Percentiles rank a stretch among this genome's conserved stretches.
phyloP scores from a whole-genome alignment of 1,140 invertebrate species.

The Lineus longissimus region DNA sequence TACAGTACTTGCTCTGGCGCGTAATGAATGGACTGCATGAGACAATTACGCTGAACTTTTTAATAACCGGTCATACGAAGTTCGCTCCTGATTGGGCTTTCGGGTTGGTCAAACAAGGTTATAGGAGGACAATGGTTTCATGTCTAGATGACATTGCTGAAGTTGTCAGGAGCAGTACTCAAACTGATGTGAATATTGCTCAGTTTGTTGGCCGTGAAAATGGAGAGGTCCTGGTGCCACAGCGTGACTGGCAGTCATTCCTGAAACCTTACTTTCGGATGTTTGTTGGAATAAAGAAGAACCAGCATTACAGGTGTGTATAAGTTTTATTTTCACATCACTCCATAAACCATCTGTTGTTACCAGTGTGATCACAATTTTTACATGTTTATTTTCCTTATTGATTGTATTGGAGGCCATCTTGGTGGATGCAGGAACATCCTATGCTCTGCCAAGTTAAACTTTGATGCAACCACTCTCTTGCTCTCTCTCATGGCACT shows the following conservation, averaged over 20 bases:
- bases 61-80: slow-evolving; percentile 30
- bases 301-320: slow-evolving; percentile 12
- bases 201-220: slow-evolving; percentile 20
- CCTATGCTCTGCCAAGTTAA: too few relatives aligned
- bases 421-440: too few relatives aligned
- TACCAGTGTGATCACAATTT: too few relatives aligned
- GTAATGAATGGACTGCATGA: slow-evolving; percentile 10
- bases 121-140: slow-evolving; percentile 8
- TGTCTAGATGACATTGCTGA: slow-evolving; percentile 9
- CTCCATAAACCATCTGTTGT: too few relatives aligned
- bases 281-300: slow-evolving; percentile 18
- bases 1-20: slow-evolving; percentile 17
- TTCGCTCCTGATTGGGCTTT: slow-evolving; percentile 35
- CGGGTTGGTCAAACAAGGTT: slow-evolving; percentile 23
- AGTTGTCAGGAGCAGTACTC: neutral
- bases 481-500: too few relatives aligned
- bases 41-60: slow-evolving; percentile 8
- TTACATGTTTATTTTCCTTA: too few relatives aligned
- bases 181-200: slow-evolving; percentile 19
- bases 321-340: neutral
- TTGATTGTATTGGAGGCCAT: too few relatives aligned
- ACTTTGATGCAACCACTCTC: too few relatives aligned
- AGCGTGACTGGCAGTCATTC: slow-evolving; percentile 21
- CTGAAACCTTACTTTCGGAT: slow-evolving; percentile 17
- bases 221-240: slow-evolving; percentile 14